Evolutionary conservation across 2,113 vertebrate species (phyloP).

Genomic region (Plestiodon gilberti): DNA sequence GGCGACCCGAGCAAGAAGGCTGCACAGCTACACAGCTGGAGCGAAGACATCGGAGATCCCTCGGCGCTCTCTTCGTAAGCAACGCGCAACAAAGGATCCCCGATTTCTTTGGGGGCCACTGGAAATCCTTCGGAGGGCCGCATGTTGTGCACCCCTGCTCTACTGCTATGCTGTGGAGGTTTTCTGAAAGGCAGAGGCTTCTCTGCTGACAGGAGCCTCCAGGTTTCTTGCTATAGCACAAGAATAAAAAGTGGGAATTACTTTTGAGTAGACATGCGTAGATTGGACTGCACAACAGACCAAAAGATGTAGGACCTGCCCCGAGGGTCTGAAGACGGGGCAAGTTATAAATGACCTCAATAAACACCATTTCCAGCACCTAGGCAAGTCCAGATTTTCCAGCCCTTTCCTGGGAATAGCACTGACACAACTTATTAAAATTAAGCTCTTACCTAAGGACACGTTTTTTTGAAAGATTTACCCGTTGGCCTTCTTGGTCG

Average conservation of each 20-base stretch:
- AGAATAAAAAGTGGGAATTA: too few relatives aligned
- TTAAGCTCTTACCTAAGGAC: constrained; percentile 54
- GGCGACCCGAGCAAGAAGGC: too few relatives aligned
- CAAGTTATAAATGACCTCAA: neutral
- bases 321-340: neutral
- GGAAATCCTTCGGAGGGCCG: too few relatives aligned
- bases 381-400: constrained; percentile 18
- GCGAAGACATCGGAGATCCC: too few relatives aligned
- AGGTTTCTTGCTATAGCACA: neutral
- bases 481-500: constrained; percentile 47
- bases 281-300: neutral
- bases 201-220: neutral
- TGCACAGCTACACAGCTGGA: too few relatives aligned
- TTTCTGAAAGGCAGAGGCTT: too few relatives aligned
- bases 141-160: too few relatives aligned
- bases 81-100: too few relatives aligned
- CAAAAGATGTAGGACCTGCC: neutral
- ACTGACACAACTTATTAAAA: constrained; percentile 34
- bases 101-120: too few relatives aligned
- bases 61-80: too few relatives aligned
- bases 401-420: constrained; percentile 21
- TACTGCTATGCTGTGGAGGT: too few relatives aligned
- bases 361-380: neutral
- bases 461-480: neutral
- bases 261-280: neutral